A percentile compares a stretch with the other conserved stretches of the same genome.
Evolutionary conservation across 1,140 invertebrate species (phyloP).

Genomic region (Rhagoletis zephyria): DNA sequence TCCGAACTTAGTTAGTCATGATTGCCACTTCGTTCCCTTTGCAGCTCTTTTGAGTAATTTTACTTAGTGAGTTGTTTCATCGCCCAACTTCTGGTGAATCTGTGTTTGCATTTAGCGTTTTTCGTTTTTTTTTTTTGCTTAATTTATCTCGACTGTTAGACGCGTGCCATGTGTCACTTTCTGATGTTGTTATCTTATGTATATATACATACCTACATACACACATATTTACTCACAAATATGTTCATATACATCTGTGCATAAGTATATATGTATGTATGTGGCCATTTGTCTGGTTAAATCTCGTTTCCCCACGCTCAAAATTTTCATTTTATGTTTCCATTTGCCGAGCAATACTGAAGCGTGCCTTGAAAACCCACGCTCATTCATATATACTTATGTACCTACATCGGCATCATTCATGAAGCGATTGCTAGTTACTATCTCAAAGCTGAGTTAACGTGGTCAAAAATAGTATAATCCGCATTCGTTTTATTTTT

Average conservation of each 20-base stretch:
- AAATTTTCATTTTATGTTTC: constrained; percentile 3
- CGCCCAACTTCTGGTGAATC: background rate
- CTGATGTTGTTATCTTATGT: constrained; percentile 10
- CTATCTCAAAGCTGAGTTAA: background rate
- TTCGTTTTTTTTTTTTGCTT: background rate
- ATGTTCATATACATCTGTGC: background rate
- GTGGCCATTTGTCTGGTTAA: background rate
- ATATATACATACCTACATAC: background rate
- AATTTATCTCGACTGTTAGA: background rate
- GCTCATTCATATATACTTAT: background rate
- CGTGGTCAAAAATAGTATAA: background rate
- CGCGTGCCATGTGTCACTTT: constrained; percentile 41
- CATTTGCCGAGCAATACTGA: constrained; percentile 35
- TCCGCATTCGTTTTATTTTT: too few relatives aligned
- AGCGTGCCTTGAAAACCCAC: constrained; percentile 37
- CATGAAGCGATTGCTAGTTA: background rate
- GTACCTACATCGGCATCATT: background rate
- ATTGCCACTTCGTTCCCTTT: background rate
- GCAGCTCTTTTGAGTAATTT: background rate
- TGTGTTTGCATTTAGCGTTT: background rate
- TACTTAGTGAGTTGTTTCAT: background rate
- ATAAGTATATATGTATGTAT: background rate
- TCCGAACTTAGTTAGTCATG: background rate
- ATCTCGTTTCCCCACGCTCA: constrained; percentile 37
- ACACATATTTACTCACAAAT: background rate